Conservation (phyloP, 2,797 vertebrate genomes). For the Helostoma temminkii region DNA sequence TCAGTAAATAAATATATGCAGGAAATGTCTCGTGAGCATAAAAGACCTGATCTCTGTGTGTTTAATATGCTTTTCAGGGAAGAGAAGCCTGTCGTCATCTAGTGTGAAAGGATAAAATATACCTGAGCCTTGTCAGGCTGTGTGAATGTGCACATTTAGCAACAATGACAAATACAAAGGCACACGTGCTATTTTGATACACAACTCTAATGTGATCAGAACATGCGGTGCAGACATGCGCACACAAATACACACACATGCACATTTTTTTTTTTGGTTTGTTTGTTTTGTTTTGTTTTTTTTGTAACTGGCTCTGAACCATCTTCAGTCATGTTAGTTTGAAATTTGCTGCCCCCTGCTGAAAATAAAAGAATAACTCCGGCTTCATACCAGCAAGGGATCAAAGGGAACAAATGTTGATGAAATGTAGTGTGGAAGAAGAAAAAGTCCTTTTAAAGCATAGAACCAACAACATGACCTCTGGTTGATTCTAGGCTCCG, state of each 20-base stretch:
- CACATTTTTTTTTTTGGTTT: too few relatives aligned
- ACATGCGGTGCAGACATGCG: background rate
- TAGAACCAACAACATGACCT: slow-evolving; percentile 4
- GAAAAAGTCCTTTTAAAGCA: slow-evolving; percentile 13
- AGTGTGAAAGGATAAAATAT: slow-evolving; percentile 8
- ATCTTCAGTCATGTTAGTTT: slow-evolving; percentile 54
- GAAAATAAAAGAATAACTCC: slow-evolving; percentile 52
- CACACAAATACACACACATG: background rate
- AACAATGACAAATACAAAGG: slow-evolving; percentile 1
- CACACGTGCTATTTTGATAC: background rate
- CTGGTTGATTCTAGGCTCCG: slow-evolving; percentile 11
- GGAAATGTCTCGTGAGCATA: slow-evolving; percentile 6
- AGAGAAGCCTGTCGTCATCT: slow-evolving; percentile 11
- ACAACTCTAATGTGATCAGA: background rate
- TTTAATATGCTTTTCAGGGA: slow-evolving; percentile 12
- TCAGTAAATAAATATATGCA: slow-evolving; percentile 8
- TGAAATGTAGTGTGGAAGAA: slow-evolving; percentile 23
- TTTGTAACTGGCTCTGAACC: slow-evolving; percentile 32
- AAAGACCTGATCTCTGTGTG: background rate
- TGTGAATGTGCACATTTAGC: slow-evolving; percentile 21
- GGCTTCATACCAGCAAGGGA: slow-evolving; percentile 18
- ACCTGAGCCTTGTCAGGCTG: slow-evolving; percentile 19
- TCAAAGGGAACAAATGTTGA: slow-evolving; percentile 26
- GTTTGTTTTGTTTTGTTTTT: too few relatives aligned
- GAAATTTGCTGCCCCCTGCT: slow-evolving; percentile 80